A percentile compares a stretch with the other conserved stretches of the same genome.
Evolutionary conservation across 2,888 invertebrate species (phyloP).

Genomic region (Incurvaria masculella): DNA sequence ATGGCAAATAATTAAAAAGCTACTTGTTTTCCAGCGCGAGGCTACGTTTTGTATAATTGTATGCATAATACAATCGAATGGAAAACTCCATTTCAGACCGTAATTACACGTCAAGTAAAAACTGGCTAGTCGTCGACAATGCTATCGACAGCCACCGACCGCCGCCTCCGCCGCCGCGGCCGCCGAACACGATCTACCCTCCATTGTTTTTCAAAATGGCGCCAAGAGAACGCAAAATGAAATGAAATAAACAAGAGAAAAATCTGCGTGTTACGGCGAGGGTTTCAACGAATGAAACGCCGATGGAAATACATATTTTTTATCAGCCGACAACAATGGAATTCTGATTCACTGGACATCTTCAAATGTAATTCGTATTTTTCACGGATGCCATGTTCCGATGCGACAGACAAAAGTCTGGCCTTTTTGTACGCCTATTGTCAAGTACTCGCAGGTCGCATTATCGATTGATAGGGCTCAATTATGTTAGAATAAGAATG

Average conservation of each 20-base stretch:
- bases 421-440: not conserved
- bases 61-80: not conserved
- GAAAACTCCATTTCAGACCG: not conserved
- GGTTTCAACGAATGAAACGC: not conserved
- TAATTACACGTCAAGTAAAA: not conserved
- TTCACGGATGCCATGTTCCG: slow-evolving; percentile 23
- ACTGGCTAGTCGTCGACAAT: too few relatives aligned
- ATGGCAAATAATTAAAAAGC: not conserved
- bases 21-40: not conserved
- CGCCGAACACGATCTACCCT: not conserved
- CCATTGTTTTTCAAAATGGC: not conserved
- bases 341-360: slow-evolving; percentile 48
- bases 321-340: slow-evolving; percentile 47
- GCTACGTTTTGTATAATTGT: not conserved
- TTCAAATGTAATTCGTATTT: slow-evolving; percentile 45
- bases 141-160: not conserved
- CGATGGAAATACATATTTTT: slow-evolving; percentile 9
- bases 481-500: not conserved
- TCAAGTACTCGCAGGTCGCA: not conserved
- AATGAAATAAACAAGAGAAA: not conserved
- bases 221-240: not conserved
- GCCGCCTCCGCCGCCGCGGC: not conserved
- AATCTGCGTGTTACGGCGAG: not conserved
- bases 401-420: not conserved
- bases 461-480: not conserved